Percentiles rank a stretch among this genome's conserved stretches.
Conservation (phyloP, 2,113 vertebrate genomes). For the Glareola pratincola region DNA sequence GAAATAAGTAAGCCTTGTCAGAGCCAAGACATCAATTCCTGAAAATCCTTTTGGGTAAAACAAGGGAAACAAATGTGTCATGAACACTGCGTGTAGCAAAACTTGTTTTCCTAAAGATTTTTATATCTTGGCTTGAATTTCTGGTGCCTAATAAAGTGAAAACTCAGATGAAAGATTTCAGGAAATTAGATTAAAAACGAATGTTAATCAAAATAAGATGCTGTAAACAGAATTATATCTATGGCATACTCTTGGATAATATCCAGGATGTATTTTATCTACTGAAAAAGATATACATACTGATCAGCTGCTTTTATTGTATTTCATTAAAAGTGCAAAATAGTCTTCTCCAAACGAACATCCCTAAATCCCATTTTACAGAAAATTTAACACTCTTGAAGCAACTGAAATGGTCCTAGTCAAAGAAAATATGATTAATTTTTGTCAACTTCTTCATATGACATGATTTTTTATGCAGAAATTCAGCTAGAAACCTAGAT, state of each 20-base stretch:
- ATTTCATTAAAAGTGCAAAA: not conserved
- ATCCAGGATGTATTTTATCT: not conserved
- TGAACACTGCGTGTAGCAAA: not conserved
- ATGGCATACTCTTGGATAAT: not conserved
- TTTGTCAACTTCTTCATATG: not conserved
- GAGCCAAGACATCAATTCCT: not conserved
- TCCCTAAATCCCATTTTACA: not conserved
- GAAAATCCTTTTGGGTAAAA: slow-evolving; percentile 4
- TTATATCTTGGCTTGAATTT: not conserved
- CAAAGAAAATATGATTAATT: not conserved
- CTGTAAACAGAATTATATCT: not conserved
- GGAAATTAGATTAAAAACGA: not conserved
- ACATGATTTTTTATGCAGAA: not conserved
- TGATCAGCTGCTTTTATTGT: not conserved
- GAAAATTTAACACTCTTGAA: not conserved
- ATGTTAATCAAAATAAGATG: not conserved
- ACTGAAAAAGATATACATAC: not conserved
- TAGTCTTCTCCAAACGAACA: not conserved
- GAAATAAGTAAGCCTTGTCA: not conserved
- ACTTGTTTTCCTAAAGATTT: not conserved
- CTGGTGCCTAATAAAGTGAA: not conserved
- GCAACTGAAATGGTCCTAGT: not conserved
- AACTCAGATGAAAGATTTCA: not conserved
- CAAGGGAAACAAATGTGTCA: not conserved
- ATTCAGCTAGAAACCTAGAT: not conserved